Base-by-base conservation (phyloP, 2,797 vertebrate genomes). In the Bradypodion ventrale region DNA sequence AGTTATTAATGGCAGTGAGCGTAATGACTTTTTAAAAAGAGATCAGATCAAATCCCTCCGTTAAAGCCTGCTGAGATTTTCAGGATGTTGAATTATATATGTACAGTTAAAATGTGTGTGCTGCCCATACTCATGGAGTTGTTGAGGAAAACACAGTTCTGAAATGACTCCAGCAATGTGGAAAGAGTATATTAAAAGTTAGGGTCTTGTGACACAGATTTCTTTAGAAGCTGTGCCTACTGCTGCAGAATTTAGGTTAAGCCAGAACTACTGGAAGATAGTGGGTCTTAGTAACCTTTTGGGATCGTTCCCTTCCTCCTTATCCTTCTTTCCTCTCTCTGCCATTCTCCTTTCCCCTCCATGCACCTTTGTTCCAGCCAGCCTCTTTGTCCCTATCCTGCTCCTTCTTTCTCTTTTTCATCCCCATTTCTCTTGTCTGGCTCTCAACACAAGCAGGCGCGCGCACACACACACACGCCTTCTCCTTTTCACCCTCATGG, bases 401-500 rank as follows among this genome's bases (percentile, higher is more conserved):
- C 72, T 62, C 75, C 29, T 78, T 93, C 85, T 90, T 78, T 80
- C 59, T n/a, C 87, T 90, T 78, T 77, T 35, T 90, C 90, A 82
- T n/a, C n/a, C 87, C 85, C 86, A 83, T 88, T 90, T 90, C 74
- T 80, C 88, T 69, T 82, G 80, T 66, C 82, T 92, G 79, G 63
- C 84, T 93, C 82, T 70, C 83, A 83, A 87, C 85, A n/a, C n/a
- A n/a, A n/a, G n/a, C n/a, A n/a, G n/a, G n/a, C 76, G 46, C 9
- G 46, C 46, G 46, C 12, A n/a, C n/a, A n/a, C n/a, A n/a, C n/a
- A n/a, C n/a, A 2, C 15, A 12, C 13, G 4, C 15, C 44, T 88
- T 77, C 89, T 87, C 83, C 80, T 73, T 84, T 88, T 88, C 79
- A 86, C 87, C 84, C 86, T 92, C 87, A 90, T 80, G 87, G 86